Conservation (phyloP, 2,888 invertebrate genomes). For the Rhamnusium bicolor region DNA sequence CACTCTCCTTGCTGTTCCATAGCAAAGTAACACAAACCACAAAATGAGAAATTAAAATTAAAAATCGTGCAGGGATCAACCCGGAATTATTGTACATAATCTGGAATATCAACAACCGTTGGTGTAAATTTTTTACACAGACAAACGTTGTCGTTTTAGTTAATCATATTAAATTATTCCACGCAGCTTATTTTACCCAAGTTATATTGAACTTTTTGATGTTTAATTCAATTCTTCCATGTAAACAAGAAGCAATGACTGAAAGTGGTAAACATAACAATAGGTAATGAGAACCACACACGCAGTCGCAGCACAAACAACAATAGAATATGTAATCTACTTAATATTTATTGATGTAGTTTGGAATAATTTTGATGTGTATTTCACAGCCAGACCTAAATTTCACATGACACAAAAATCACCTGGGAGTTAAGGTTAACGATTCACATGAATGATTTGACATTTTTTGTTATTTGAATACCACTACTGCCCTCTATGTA, state of each 20-base stretch:
- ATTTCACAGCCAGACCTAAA: too few relatives aligned
- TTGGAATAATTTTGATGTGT: too few relatives aligned
- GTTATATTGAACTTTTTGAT: not conserved
- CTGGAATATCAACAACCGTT: slow-evolving; percentile 29
- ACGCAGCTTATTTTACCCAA: not conserved
- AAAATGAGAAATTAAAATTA: slow-evolving; percentile 81
- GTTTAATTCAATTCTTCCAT: not conserved
- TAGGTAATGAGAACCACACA: not conserved
- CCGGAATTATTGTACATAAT: slow-evolving; percentile 67
- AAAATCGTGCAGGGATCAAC: slow-evolving; percentile 80
- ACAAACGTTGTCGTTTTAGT: not conserved
- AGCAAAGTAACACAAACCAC: slow-evolving; percentile 79
- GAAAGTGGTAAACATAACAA: not conserved
- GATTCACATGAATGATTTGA: not conserved
- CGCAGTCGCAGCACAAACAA: not conserved
- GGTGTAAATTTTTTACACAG: too few relatives aligned
- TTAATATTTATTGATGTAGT: too few relatives aligned
- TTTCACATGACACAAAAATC: not conserved
- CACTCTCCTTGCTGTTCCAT: slow-evolving; percentile 77
- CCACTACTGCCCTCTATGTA: not conserved
- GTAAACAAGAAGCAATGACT: not conserved
- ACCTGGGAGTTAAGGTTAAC: not conserved
- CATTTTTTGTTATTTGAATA: not conserved
- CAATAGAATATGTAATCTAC: too few relatives aligned
- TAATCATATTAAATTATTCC: not conserved